Conservation (phyloP, 1,140 invertebrate genomes). For the Drosophila sturtevanti region DNA sequence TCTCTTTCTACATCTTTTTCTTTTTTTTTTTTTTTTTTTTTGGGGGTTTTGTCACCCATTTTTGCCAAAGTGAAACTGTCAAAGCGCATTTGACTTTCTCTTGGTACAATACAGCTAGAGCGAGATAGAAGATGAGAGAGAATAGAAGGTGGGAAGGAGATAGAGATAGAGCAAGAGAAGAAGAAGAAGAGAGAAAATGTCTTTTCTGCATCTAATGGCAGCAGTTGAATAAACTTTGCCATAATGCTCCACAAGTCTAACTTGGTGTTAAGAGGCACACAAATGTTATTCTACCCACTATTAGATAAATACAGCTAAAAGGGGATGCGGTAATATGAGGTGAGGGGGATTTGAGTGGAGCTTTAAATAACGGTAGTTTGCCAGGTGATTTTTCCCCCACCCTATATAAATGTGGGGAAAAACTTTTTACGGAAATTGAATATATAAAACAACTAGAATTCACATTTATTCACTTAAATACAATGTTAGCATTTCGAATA, state of each 20-base stretch:
- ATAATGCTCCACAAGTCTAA: conserved; percentile 25
- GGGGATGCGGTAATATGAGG: too few species aligned
- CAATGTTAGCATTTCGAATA: too few species aligned
- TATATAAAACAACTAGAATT: too few species aligned
- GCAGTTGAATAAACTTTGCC: conserved; percentile 46
- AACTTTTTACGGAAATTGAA: conserved; percentile 22
- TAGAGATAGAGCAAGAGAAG: background rate
- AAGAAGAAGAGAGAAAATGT: background rate
- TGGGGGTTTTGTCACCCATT: conserved; percentile 24
- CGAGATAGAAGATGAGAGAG: too few species aligned
- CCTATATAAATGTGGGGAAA: conserved; percentile 37
- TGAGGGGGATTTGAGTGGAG: background rate
- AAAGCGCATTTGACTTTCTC: conserved; percentile 62
- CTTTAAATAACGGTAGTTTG: background rate
- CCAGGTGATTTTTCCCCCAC: conserved; percentile 48
- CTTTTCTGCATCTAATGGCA: conserved; percentile 48
- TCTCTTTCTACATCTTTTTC: background rate
- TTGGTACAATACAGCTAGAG: background rate
- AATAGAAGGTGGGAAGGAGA: too few species aligned
- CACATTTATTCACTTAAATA: background rate
- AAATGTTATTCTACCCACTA: background rate
- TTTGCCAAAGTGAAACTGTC: conserved; percentile 49
- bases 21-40: conserved; percentile 6
- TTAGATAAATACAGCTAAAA: background rate
- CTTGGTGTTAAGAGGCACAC: conserved; percentile 4